Conservation (phyloP, 2,113 vertebrate genomes). For the Tringa solitaria region DNA sequence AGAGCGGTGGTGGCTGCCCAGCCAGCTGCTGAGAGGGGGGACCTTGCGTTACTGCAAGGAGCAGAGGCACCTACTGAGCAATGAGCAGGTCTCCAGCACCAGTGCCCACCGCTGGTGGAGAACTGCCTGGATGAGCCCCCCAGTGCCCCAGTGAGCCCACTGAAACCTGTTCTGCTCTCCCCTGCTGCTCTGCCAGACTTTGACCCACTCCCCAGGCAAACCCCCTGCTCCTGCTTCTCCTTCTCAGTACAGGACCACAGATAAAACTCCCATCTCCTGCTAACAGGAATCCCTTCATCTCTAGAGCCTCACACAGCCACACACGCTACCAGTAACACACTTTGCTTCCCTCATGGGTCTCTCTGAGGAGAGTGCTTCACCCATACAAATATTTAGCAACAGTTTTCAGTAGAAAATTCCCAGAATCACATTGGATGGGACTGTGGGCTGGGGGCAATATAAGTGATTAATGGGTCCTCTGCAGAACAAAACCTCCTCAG, state of each 20-base stretch:
- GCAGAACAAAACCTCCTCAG: slow-evolving; percentile 45
- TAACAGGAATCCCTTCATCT: background rate
- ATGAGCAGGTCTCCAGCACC: background rate
- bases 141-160: accelerated
- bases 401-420: slow-evolving; percentile 7
- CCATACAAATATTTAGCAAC: background rate
- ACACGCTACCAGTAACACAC: background rate
- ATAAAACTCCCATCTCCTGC: background rate
- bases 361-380: background rate
- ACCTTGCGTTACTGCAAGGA: background rate
- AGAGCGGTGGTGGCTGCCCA: accelerated
- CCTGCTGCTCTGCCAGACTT: background rate
- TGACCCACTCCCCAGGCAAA: accelerated
- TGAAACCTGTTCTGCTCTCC: background rate
- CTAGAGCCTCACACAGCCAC: background rate
- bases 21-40: background rate
- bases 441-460: background rate
- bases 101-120: accelerated
- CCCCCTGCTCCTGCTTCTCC: background rate
- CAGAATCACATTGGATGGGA: background rate
- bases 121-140: accelerated
- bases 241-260: background rate
- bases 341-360: accelerated
- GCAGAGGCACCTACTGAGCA: background rate
- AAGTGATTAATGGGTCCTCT: slow-evolving; percentile 49